Evolutionary conservation across 2,113 vertebrate genomes (phyloP), one percentile per base, ranked within the genome.

Genomic region (rabbit (Oryctolagus cuniculus)): DNA sequence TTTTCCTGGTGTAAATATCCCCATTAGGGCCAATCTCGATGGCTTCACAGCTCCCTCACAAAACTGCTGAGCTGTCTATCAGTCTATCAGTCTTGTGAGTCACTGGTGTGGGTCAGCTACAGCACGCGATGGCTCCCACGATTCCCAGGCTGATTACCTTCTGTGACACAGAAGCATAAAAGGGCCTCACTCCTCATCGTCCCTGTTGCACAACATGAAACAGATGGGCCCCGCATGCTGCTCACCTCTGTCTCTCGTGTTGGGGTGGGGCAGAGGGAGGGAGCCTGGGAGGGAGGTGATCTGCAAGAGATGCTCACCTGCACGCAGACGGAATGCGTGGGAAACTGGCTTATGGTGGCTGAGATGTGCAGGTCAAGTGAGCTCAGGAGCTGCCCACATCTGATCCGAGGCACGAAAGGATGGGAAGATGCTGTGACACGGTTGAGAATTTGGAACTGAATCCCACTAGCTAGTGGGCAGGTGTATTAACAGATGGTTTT

Each of bases 271-370:
- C 44, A 44, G 34, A 78, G 27, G 34, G 75, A 78, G 13, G 44
- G 36, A 13, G 7, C 1, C 27, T 16, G 13, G 6, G 19, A 38
- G 13, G 67, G 21, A 31, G 61, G 8, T 22, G 51, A 53, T 27
- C 16, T 24, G 61, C 5, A 94, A 89, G 90, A 79, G 0, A 0
- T 9, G 88, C 75, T 96, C 73, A 72, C 93, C 70, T 66, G n/a
- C 36, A 87, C 64, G 44, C 2, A 3, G 64, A 83, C 17, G 78
- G 86, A 24, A 55, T 53, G 2, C 72, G 58, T 31, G 96, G 97
- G 72, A 90, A 92, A 95, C 64, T 87, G 89, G 96, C 87, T 83
- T 66, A 83, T 96, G 86, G 15, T 16, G 38, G 75, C 74, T 64
- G 66, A 95, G 80, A 90, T 44, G 6, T 51, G 34, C 89, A 95